A percentile compares a stretch with the other conserved stretches of the same genome.
phyloP scores from a whole-genome alignment of 2,888 invertebrate genomes.

The Sacculina carcini region DNA sequence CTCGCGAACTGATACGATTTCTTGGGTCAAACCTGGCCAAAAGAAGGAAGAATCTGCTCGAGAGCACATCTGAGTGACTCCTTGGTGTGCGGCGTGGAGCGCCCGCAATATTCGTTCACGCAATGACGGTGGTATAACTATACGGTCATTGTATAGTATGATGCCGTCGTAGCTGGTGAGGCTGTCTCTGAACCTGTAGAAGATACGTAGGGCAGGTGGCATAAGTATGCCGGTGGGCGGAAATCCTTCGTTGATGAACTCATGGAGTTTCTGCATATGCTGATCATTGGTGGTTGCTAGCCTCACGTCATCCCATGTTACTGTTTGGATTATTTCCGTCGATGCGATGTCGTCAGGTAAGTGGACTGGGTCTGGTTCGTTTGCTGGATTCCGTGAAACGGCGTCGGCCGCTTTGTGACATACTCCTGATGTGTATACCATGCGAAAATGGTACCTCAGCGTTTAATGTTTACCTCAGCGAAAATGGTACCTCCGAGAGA shows the following conservation, averaged over 20 bases:
- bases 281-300: constrained; percentile 1
- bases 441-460: too few relatives aligned
- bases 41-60: constrained; percentile 3
- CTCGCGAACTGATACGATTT: background rate
- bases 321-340: too few relatives aligned
- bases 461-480: too few relatives aligned
- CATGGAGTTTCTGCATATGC: background rate
- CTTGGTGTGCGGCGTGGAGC: constrained; percentile 6
- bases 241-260: background rate
- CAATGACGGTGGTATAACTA: constrained; percentile 6
- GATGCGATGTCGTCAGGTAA: too few relatives aligned
- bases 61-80: background rate
- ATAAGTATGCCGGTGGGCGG: background rate
- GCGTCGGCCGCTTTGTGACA: too few relatives aligned
- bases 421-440: too few relatives aligned
- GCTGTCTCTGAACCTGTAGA: constrained; percentile 2
- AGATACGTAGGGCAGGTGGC: background rate
- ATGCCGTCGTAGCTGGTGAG: constrained; percentile 5
- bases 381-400: too few relatives aligned
- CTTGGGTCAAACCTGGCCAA: constrained; percentile 6
- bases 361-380: too few relatives aligned
- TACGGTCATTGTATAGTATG: constrained; percentile 1
- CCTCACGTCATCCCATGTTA: constrained; percentile 2
- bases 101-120: background rate
- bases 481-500: too few relatives aligned